These are phyloP conservation scores for Thaumatotibia leucotreta DNA, from an alignment of 1,140 invertebrate genomes.

Conservation along the genomic window DNA sequence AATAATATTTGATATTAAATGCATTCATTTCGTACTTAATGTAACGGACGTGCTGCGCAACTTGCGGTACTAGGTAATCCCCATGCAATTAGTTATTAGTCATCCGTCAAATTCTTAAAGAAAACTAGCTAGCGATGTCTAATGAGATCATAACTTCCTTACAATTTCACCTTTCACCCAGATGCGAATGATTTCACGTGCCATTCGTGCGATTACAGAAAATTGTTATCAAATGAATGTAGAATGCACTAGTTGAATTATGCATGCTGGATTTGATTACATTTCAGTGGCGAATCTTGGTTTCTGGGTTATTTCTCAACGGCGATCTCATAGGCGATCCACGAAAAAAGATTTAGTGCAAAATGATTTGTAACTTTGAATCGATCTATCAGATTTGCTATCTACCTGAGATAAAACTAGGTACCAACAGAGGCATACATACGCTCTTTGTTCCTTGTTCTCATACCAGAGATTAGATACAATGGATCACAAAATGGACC, in stretches of 20 bases:
- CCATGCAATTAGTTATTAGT: too few species aligned
- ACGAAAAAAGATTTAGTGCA: too few species aligned
- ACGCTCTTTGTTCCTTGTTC: neutral
- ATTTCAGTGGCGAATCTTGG: neutral
- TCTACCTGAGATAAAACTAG: too few species aligned
- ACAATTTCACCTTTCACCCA: slow-evolving; percentile 1
- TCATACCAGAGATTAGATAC: neutral
- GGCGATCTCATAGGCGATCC: too few species aligned
- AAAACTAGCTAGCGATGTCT: neutral
- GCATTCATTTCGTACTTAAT: too few species aligned
- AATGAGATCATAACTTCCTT: neutral
- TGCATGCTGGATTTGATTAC: neutral
- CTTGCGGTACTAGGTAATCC: too few species aligned
- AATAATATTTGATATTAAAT: too few species aligned
- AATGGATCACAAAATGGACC: slow-evolving; percentile 7
- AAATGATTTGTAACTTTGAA: too few species aligned
- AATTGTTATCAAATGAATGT: neutral
- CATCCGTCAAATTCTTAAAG: neutral
- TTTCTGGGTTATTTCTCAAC: neutral
- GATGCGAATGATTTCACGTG: neutral
- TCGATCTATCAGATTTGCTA: too few species aligned
- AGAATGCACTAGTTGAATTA: neutral
- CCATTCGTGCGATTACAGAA: neutral
- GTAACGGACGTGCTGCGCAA: too few species aligned
- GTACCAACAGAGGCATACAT: too few species aligned